phyloP scores from a whole-genome alignment of 2,888 invertebrate genomes.

The Timandra comae region DNA sequence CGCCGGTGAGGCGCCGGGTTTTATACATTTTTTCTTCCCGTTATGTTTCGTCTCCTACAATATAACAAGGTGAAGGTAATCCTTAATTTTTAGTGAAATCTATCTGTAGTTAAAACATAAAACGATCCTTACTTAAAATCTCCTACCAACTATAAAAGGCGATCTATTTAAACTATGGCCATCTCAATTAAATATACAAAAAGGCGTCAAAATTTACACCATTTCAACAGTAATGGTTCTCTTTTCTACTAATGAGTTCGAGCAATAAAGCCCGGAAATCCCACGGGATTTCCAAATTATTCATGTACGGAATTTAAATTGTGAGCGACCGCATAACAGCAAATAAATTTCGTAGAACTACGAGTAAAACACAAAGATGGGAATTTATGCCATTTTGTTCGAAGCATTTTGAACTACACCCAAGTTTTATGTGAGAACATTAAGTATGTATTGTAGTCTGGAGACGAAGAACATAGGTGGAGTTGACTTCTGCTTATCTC shows the following conservation, averaged over 20 bases:
- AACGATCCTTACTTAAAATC: neutral
- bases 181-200: neutral
- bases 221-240: neutral
- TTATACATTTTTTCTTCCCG: no score
- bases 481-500: no score
- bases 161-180: no score
- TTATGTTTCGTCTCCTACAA: no score
- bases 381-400: constrained; percentile 27
- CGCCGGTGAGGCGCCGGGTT: no score
- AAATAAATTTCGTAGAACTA: constrained; percentile 11
- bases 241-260: neutral
- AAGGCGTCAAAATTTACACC: neutral
- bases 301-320: constrained; percentile 9
- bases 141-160: no score
- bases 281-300: constrained; percentile 5
- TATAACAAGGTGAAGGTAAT: no score
- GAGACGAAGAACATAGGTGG: no score
- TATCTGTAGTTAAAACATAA: no score
- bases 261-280: constrained; percentile 1
- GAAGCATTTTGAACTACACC: constrained; percentile 20
- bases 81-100: no score
- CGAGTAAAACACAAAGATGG: constrained; percentile 22
- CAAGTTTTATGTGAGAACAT: constrained; percentile 29
- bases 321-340: constrained; percentile 6
- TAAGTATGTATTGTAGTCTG: constrained; percentile 5